Base-by-base conservation (phyloP, 92 coral and sea anemone species). In the Blastomussa wellsi region DNA sequence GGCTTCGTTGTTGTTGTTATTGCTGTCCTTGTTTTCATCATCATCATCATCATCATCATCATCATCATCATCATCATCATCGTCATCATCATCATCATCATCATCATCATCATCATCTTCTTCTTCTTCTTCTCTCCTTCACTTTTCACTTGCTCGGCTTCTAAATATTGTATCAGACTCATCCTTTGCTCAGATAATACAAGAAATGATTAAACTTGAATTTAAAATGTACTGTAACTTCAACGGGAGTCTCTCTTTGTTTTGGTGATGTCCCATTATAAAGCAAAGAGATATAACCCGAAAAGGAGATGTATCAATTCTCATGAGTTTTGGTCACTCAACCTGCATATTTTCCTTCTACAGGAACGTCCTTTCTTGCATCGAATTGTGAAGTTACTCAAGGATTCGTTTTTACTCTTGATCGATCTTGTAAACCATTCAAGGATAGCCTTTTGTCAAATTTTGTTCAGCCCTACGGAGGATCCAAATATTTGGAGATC, bases 391-490 rank as follows among this genome's bases (percentile, higher is more conserved):
- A 5, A 19, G 62, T 42, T 6, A 11, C 76, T 65, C 76, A 65
- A 66, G 84, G 84, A 26, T 68, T 80, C 37, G 38, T 44, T 12
- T 41, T 80, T 41, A 32, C 62, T 11, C 75, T 80, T 2, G 75
- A 65, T 29, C 53, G 76, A 42, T 31, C 75, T 42, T 3, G 16
- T 19, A 31, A 80, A 17, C 62, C 62, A 29, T 80, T 80, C 84
- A 47, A 22, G 4, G 24, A 52, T 60, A 80, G 52, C 51, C 57
- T 31, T 28, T 20, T 80, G 29, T 66, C 42, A 22, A 4, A 31
- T 11, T 5, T 66, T n/a, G 41, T 80, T 42, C 66, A 39, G 41
- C 76, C 84, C 29, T 15, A 48, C 9, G 75, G 36, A 29, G 76
- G 62, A n/a, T 19, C 35, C 37, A 80, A 42, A 22, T 65, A 41